phyloP scores from a whole-genome alignment of 2,797 vertebrate species.

The Netta rufina region DNA sequence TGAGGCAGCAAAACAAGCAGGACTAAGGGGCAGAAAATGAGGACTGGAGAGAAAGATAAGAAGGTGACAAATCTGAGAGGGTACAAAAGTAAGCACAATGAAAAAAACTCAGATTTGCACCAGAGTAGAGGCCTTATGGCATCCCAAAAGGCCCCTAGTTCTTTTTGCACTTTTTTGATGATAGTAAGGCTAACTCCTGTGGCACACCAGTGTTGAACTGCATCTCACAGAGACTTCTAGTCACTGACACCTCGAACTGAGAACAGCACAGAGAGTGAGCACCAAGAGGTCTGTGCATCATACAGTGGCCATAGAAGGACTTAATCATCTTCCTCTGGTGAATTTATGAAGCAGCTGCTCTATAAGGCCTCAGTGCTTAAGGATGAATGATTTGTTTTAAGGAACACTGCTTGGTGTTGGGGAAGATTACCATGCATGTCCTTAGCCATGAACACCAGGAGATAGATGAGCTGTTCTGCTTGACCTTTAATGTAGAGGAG shows the following conservation, averaged over 20 bases:
- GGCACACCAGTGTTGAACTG: background rate
- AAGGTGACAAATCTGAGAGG: background rate
- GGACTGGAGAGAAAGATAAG: background rate
- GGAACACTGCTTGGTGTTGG: constrained; percentile 29
- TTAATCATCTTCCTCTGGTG: constrained; percentile 68
- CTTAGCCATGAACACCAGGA: constrained; percentile 28
- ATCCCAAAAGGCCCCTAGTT: background rate
- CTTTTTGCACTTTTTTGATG: background rate
- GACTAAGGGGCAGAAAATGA: background rate
- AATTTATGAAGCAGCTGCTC: constrained; percentile 67
- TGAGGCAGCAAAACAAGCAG: background rate
- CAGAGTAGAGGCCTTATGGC: background rate
- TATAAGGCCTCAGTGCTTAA: constrained; percentile 42
- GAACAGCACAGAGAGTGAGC: constrained; percentile 23
- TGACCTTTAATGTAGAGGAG: constrained; percentile 57
- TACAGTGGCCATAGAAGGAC: background rate
- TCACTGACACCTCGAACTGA: constrained; percentile 20
- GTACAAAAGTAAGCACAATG: background rate
- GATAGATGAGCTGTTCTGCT: constrained; percentile 52
- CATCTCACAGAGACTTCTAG: background rate
- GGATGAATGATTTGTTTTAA: constrained; percentile 63
- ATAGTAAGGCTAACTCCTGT: background rate
- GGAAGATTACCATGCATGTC: constrained; percentile 57
- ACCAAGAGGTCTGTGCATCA: background rate
- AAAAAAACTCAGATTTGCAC: background rate